Base-by-base conservation (phyloP, 37 sponge, comb jelly and placozoan species). In the Lycopodina hypogea region DNA sequence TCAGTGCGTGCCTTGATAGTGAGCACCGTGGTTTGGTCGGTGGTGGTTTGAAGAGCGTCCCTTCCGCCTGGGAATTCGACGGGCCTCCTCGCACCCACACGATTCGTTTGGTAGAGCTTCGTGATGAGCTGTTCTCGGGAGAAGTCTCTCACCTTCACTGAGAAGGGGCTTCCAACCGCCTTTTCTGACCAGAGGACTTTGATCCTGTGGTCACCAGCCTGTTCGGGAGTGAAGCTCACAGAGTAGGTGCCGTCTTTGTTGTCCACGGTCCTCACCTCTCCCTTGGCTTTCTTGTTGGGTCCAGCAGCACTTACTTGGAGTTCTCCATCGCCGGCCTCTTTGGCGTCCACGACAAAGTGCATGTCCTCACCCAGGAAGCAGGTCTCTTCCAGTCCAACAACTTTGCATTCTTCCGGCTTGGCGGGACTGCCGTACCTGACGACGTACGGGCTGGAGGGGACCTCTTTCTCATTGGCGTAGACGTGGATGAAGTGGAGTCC, bases 91-190 rank as follows among this genome's bases (percentile, higher is more conserved):
- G 33, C 23, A 21, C 69, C 69, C 0, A 33, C 33, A 24, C 79
- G 37, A 32, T 78, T 68, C 35, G 55, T 48, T 21, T 53, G 38
- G 38, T 51, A 68, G 24, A 78, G 79, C 66, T 66, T 64, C 56
- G 55, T 68, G 37, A 78, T 67, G 32, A 78, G 52, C 33, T 78
- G 33, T 33, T 79, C 84, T 11, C 35, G 29, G 9, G 76, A 30
- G 28, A 30, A 59, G 18, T 86, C 85, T 18, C 30, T 45, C 67
- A 87, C 85, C 11, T 29, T 29, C 9, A 87, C 37, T 19, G 40
- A 9, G 35, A 87, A 93, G 23, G 93, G 93, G 42, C 83, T 78
- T 26, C 87, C 83, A 30, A 93, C 69, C 60, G 90, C 67, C 62
- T 72, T 73, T 22, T 83, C 81, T 17, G 67, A 65, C 89, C 88